Base-by-base conservation (phyloP, 2,888 invertebrate genomes). In the Carabus problematicus region DNA sequence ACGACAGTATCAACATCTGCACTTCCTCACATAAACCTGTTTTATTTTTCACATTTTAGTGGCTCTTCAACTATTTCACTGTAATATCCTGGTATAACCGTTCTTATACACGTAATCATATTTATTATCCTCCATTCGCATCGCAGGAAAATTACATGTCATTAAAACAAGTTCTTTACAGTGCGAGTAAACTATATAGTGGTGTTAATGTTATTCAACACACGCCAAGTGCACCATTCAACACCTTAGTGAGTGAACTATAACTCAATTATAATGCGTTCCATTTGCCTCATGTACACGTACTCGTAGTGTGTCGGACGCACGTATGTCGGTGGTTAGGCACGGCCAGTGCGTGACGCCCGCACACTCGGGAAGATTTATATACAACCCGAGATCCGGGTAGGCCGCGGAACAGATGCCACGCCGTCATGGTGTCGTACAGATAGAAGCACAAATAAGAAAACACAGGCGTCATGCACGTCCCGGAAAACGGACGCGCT, bases 261-360 rank as follows among this genome's bases (percentile, higher is more conserved):
- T 52, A 52, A 18, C 52, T 16, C 52, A 16, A 52, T 52, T 52
- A 52, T 14, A 52, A 52, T 52, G 52, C 52, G 14, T 52, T 52
- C 19, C 18, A 19, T 52, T 52, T 14, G 4, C 18, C 8, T 14
- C 16, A 18, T 16, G 19, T 52, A 19, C 9, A 19, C 47, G 47
- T 16, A 47, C 1, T 11, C 16, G 52, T 14, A 16, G n/a, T 8
- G 49, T 8, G 12, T 49, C 18, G 49, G 61, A 16, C 39, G 39
- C 64, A 64, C 64, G 64, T 58, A 64, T 64, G 64, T 42, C 16
- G 43, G 40, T 43, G 64, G 64, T 64, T 64, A 56, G 64, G 45
- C 56, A 43, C 64, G 55, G 64, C 41, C 12, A 43, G 64, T 55
- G 45, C 64, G 64, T 64, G 64, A 59, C 59, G 42, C 14, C 41